phyloP scores from a whole-genome alignment of 2,888 invertebrate genomes.

The Drosophila mettleri region DNA sequence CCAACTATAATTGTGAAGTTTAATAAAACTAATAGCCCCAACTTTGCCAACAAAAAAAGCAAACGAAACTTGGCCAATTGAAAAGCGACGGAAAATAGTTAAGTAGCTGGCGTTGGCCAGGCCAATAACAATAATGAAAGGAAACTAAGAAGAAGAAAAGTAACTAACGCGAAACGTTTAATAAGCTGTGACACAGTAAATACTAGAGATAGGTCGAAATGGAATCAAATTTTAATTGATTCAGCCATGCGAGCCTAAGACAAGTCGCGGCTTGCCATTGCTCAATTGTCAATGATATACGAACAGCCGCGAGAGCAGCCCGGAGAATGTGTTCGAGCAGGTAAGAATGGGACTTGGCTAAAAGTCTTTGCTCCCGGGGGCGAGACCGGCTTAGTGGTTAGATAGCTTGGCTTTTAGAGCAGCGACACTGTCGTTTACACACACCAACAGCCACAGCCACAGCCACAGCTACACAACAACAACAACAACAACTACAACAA shows the following conservation, averaged over 20 bases:
- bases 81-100: constrained; percentile 1
- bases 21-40: constrained; percentile 18
- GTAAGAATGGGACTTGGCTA: constrained; percentile 81
- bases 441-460: constrained; percentile 12
- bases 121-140: constrained; percentile 4
- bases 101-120: background rate
- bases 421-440: constrained; percentile 17
- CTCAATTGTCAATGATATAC: too few relatives aligned
- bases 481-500: constrained; percentile 5
- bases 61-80: constrained; percentile 10
- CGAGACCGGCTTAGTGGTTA: constrained; percentile 25
- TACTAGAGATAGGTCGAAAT: background rate
- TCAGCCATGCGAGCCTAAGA: too few relatives aligned
- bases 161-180: background rate
- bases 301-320: constrained; percentile 93
- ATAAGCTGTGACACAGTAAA: background rate
- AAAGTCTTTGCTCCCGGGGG: background rate
- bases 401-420: constrained; percentile 52
- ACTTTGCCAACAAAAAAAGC: constrained; percentile 4
- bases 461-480: constrained; percentile 8
- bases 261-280: too few relatives aligned
- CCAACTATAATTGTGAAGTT: constrained; percentile 28
- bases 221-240: too few relatives aligned
- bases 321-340: constrained; percentile 92
- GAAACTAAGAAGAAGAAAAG: background rate